Base-by-base conservation (phyloP, 2,888 invertebrate genomes). In the Sepioteuthis lessoniana region DNA sequence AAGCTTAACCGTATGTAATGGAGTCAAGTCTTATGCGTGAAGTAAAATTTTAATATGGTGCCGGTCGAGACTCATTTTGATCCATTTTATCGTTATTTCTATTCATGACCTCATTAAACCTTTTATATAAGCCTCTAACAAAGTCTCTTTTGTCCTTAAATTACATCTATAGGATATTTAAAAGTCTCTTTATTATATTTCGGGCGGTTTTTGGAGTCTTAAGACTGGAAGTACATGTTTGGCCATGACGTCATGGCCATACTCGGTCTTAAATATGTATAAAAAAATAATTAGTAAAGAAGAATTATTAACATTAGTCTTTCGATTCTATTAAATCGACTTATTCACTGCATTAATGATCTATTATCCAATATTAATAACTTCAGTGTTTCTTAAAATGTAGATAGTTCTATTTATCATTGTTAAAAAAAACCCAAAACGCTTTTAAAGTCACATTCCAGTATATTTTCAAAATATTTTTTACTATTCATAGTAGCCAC, bases 161-260 rank as follows among this genome's bases (percentile, higher is more conserved):
- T 76, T 76, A 76, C 55, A 35, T 35, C 35, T n/a, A 76, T 76
- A n/a, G 10, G 16, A 35, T n/a, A 35, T 76, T 76, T 76, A 8
- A 35, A 55, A 55, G 28, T 5, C 76, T 76, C 13, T 76, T 16
- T n/a, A 76, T 76, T 76, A n/a, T 13, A 35, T n/a, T 76, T 76
- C 76, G 16, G 76, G 76, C 76, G 76, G n/a, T 76, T 76, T 55
- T 76, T 76, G 13, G n/a, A 10, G n/a, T 76, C n/a, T 35, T 13
- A 16, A 76, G 76, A 76, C 76, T 76, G n/a, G n/a, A 76, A 76
- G 76, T 76, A 76, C 76, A 76, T 76, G 76, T 76, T 76, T 76
- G 76, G n/a, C 35, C 35, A 76, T 76, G 76, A 76, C 76, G 76
- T 76, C 76, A 76, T 76, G 76, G 76, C 35, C 35, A n/a, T 76